Conservation (phyloP, 2,888 invertebrate species). For the Andrena fulva region DNA sequence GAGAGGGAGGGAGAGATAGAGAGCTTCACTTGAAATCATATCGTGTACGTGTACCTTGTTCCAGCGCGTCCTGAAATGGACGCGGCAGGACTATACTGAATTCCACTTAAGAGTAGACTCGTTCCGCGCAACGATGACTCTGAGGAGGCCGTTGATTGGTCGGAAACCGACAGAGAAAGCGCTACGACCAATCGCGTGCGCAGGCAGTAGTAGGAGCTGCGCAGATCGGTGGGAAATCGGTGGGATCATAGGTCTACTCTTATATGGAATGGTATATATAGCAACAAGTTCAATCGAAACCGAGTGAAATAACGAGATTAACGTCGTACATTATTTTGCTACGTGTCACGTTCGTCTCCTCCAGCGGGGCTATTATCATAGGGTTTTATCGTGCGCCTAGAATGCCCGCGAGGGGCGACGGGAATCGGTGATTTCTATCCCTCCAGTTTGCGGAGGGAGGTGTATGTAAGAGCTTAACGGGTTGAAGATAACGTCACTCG, state of each 20-base stretch:
- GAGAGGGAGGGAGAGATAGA: constrained; percentile 21
- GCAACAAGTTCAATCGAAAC: constrained; percentile 71
- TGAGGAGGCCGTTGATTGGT: too few relatives aligned
- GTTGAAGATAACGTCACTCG: background rate
- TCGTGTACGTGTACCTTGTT: constrained; percentile 73
- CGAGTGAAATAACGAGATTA: constrained; percentile 67
- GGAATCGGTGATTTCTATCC: constrained; percentile 5
- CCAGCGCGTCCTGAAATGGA: constrained; percentile 38
- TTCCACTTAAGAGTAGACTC: too few relatives aligned
- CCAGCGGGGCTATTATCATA: constrained; percentile 46
- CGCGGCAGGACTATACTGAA: constrained; percentile 42
- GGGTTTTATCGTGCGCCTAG: constrained; percentile 41
- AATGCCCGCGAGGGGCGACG: constrained; percentile 27
- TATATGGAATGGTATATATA: background rate
- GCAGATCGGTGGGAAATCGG: too few relatives aligned
- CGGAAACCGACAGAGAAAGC: too few relatives aligned
- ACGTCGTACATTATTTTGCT: constrained; percentile 73
- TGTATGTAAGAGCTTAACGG: background rate
- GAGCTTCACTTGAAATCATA: constrained; percentile 76
- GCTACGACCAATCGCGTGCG: too few relatives aligned
- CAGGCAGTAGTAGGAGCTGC: too few relatives aligned
- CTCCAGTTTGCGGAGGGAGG: background rate
- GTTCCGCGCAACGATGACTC: too few relatives aligned
- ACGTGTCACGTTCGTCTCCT: constrained; percentile 73
- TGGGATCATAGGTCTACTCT: too few relatives aligned